Percentiles rank a stretch among this genome's conserved stretches.
Evolutionary conservation across 2,797 vertebrate genomes (phyloP).

Genomic region (Megalops cyprinoides): DNA sequence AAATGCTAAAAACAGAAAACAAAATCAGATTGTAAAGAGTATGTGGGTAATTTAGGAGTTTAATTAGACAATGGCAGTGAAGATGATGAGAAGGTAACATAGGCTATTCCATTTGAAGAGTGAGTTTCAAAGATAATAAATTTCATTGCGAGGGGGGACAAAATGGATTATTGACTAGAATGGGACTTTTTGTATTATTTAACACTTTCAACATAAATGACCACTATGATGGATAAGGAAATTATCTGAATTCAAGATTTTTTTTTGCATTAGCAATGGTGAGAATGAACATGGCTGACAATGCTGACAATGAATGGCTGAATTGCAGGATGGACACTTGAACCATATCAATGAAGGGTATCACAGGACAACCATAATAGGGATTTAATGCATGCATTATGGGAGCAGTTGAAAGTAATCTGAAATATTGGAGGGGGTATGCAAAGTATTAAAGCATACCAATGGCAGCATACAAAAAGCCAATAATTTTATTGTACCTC

Average conservation of each 20-base stretch:
- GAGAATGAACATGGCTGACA: too few relatives aligned
- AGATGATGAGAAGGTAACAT: constrained; percentile 50
- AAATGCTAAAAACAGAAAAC: too few relatives aligned
- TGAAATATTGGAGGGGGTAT: constrained; percentile 39
- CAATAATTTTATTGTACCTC: constrained; percentile 23
- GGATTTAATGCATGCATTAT: constrained; percentile 54
- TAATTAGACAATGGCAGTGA: constrained; percentile 46
- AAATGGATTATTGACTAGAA: constrained; percentile 64
- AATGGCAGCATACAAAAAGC: constrained; percentile 27
- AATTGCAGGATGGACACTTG: constrained; percentile 64
- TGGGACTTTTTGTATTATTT: constrained; percentile 53
- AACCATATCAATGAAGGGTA: constrained; percentile 62
- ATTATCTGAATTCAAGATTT: constrained; percentile 66
- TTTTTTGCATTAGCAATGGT: constrained; percentile 63
- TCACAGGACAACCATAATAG: constrained; percentile 62
- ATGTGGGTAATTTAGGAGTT: constrained; percentile 70
- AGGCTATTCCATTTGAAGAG: constrained; percentile 63
- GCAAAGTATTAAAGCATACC: constrained; percentile 41
- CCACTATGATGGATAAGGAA: constrained; percentile 68
- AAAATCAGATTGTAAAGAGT: too few relatives aligned
- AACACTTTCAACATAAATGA: constrained; percentile 58
- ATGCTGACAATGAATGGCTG: constrained; percentile 68
- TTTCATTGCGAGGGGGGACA: constrained; percentile 64
- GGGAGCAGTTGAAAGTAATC: constrained; percentile 31
- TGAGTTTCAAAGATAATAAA: constrained; percentile 57